Percentiles rank a stretch among this genome's conserved stretches.
These are phyloP conservation scores for Geococcyx californianus DNA, from an alignment of 2,113 vertebrate species.

Conservation along the genomic window DNA sequence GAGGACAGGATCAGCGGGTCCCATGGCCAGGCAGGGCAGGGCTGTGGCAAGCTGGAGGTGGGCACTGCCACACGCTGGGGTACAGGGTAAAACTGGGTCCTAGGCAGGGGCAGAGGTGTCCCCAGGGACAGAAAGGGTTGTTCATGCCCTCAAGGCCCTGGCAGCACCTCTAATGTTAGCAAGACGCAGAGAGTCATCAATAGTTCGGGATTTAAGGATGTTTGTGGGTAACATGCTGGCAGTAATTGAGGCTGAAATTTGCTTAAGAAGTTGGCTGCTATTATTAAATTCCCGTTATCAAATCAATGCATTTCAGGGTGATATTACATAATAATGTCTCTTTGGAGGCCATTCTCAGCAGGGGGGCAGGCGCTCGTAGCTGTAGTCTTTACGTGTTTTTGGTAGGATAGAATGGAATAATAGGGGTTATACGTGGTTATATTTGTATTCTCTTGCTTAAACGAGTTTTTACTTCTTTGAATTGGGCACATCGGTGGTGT, in stretches of 20 bases:
- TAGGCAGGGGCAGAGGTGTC: not conserved
- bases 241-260: not conserved
- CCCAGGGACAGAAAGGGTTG: not conserved
- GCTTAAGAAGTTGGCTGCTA: not conserved
- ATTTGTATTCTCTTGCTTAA: not conserved
- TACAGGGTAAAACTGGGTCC: not conserved
- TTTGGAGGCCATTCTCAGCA: slow-evolving; percentile 19
- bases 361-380: not conserved
- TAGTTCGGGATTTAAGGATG: not conserved
- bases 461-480: not conserved
- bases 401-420: not conserved
- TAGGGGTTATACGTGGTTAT: not conserved
- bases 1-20: not conserved
- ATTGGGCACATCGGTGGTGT: not conserved
- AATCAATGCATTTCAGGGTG: slow-evolving; percentile 8
- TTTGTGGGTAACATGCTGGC: not conserved
- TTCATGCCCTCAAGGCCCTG: not conserved
- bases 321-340: not conserved
- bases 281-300: slow-evolving; percentile 32
- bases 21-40: not conserved
- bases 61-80: not conserved
- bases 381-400: not conserved
- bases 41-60: not conserved
- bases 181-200: not conserved
- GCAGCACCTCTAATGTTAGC: not conserved